Conservation (phyloP, 2,113 vertebrate species). For the Mystacornis crossleyi region DNA sequence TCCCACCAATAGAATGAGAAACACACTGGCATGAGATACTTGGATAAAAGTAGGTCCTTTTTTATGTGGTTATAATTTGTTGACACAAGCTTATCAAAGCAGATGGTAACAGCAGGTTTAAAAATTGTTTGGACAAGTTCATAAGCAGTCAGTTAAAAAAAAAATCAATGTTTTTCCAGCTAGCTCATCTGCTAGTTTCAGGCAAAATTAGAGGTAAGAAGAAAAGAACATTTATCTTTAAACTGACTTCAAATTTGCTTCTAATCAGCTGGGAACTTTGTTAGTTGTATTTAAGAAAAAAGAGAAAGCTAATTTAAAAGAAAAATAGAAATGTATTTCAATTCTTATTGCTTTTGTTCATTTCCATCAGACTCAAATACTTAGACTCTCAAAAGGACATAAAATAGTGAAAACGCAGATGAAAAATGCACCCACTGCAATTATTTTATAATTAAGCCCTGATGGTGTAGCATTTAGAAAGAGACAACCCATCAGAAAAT, state of each 20-base stretch:
- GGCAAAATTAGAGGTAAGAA: neutral
- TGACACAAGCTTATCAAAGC: neutral
- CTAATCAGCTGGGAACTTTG: neutral
- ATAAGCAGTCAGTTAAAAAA: neutral
- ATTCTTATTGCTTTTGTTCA: neutral
- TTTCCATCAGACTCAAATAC: neutral
- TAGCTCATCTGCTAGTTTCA: neutral
- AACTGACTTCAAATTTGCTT: neutral
- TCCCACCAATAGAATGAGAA: neutral
- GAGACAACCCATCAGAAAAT: neutral
- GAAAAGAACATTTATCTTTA: neutral
- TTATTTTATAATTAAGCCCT: neutral
- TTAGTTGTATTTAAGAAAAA: neutral
- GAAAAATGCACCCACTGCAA: neutral
- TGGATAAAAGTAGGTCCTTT: neutral
- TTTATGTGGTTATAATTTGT: neutral
- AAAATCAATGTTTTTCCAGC: neutral
- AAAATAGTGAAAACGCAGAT: neutral
- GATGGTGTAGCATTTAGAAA: neutral
- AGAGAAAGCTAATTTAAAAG: neutral
- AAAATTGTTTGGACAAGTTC: neutral
- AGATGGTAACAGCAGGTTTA: neutral
- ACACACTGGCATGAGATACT: neutral
- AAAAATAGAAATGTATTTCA: neutral
- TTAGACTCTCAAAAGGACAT: neutral